Conservation (phyloP, 2,113 vertebrate genomes). For the Eudyptes chrysolophus region DNA sequence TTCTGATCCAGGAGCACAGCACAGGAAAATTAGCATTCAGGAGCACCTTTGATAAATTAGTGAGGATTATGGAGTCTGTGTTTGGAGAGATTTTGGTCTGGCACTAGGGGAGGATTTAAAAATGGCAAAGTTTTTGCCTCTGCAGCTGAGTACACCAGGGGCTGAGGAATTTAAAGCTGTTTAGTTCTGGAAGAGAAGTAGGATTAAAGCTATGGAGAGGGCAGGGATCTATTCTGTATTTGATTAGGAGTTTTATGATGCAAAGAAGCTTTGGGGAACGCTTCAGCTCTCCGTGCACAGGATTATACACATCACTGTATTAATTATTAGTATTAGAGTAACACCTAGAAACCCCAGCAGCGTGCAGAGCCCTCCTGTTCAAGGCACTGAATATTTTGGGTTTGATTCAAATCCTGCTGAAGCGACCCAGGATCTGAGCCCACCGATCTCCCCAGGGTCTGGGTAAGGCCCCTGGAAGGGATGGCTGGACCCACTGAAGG, state of each 20-base stretch:
- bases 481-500: not conserved
- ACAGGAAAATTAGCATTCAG: not conserved
- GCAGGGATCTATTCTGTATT: conserved; percentile 48
- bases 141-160: conserved; percentile 21
- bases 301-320: conserved; percentile 51
- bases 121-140: conserved; percentile 51
- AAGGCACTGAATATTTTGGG: not conserved
- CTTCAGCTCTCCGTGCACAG: not conserved
- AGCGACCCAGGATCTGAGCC: not conserved
- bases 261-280: conserved; percentile 49
- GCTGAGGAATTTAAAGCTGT: conserved; percentile 38
- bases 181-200: conserved; percentile 42
- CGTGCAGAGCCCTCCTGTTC: not conserved
- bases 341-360: not conserved
- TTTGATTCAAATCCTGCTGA: not conserved
- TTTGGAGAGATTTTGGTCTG: conserved; percentile 47
- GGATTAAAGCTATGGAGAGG: conserved; percentile 49
- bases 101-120: conserved; percentile 35
- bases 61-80: conserved; percentile 11
- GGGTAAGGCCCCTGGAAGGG: not conserved
- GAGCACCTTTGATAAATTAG: conserved; percentile 53
- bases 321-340: conserved; percentile 51
- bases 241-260: conserved; percentile 60
- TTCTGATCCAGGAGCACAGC: conserved; percentile 6
- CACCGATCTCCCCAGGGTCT: not conserved